Evolutionary conservation across 2,113 vertebrate genomes (phyloP).

Genomic region (Trematocara marginatum): DNA sequence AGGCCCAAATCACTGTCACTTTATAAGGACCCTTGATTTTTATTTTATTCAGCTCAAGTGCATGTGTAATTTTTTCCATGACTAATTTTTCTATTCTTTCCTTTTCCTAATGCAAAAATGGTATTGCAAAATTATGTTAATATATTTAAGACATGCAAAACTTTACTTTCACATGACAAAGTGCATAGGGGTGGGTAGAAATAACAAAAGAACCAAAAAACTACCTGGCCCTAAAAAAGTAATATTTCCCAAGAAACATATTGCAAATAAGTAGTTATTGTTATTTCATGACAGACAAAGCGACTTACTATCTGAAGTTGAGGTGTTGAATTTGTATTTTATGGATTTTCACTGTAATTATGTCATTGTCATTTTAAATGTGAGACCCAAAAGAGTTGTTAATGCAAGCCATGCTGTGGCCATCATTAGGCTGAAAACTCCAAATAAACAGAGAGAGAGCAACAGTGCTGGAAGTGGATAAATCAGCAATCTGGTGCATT

Average conservation of each 20-base stretch:
- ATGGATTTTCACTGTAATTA: not conserved
- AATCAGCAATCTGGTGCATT: not conserved
- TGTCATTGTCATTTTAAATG: not conserved
- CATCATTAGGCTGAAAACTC: not conserved
- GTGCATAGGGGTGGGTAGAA: not conserved
- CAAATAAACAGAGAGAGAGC: not conserved
- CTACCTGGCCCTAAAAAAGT: not conserved
- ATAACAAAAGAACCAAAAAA: not conserved
- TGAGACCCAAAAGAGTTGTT: not conserved
- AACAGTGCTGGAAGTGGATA: not conserved
- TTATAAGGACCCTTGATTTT: not conserved
- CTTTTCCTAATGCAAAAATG: not conserved
- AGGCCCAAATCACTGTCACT: not conserved
- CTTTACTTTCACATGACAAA: fast-evolving
- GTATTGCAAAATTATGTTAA: not conserved
- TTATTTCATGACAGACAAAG: not conserved
- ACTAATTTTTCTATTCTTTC: not conserved
- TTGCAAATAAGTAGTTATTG: not conserved
- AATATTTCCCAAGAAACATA: not conserved
- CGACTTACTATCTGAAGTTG: not conserved
- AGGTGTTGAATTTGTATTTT: not conserved
- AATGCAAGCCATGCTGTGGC: not conserved
- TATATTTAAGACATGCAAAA: not conserved
- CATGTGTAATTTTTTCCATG: not conserved
- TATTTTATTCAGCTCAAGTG: not conserved